Percentiles rank a stretch among this genome's conserved stretches.
Evolutionary conservation across 2,113 vertebrate genomes (phyloP).

Genomic region (Galemys pyrenaicus): DNA sequence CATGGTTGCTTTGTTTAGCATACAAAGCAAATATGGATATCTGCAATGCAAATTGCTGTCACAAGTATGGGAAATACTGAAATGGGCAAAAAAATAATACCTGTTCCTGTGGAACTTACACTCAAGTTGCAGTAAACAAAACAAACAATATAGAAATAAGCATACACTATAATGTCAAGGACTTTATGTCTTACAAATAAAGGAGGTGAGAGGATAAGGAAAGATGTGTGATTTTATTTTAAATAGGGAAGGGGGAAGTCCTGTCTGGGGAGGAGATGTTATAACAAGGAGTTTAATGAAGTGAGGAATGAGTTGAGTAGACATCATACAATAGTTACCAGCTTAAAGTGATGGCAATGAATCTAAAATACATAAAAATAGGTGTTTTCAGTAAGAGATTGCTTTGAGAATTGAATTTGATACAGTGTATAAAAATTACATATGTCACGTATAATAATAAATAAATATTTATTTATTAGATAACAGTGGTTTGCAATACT

Average conservation of each 20-base stretch:
- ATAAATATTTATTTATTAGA: background rate
- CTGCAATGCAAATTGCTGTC: background rate
- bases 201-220: background rate
- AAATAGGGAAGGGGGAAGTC: background rate
- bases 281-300: background rate
- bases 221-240: background rate
- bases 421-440: background rate
- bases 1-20: background rate
- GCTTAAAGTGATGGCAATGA: background rate
- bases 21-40: background rate
- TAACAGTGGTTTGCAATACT: too few relatives aligned
- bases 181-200: background rate
- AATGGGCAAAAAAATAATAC: background rate
- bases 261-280: background rate
- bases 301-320: background rate
- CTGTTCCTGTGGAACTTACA: rapidly evolving
- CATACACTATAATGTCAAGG: background rate
- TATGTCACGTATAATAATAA: background rate
- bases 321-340: background rate
- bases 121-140: background rate
- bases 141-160: background rate
- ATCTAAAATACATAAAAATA: background rate
- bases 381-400: background rate
- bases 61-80: background rate
- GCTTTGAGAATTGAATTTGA: background rate